Base-by-base conservation (phyloP, 2,113 vertebrate genomes). In the Lophotis ruficrista region DNA sequence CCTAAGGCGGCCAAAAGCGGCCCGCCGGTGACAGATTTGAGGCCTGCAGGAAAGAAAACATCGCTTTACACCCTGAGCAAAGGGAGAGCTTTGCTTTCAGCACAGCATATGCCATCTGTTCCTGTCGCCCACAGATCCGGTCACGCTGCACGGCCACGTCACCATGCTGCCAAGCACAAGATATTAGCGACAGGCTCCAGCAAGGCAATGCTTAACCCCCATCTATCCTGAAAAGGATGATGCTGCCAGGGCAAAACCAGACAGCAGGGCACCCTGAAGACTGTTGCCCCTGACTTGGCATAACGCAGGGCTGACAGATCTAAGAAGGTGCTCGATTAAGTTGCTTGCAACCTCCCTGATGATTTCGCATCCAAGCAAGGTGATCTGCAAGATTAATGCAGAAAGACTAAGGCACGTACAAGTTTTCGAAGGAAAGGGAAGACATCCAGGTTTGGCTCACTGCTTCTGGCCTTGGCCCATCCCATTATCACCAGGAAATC, bases 81-180 rank as follows among this genome's bases (percentile, higher is more conserved):
- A 89, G 58, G 66, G 54, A 93, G 41, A 65, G 69, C 38, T 96
- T 86, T 93, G 75, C 85, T 92, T 90, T 78, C 83, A 87, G 68
- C 28, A 4, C 51, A 96, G 88, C 92, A 94, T 86, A 83, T 89
- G 72, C 88, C 95, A 96, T 94, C 94, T 96, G 92, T 91, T 93
- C 76, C 90, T 3, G 3, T 88, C 85, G 33, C 94, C 92, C 93
- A 93, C 94, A 81, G 87, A 95, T 83, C 85, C 41, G 14, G 78
- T 73, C 91, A 57, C 9, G 12, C 76, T 65, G 68, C 2, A 3
- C 1, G 7, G 54, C 72, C 38, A 3, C 77, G 7, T 93, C 87
- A 83, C 51, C 0, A 2, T 62, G 17, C 66, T 3, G 25, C 81
- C 22, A 51, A 70, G 56, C 79, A 86, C 51, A 16, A 66, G 72